phyloP scores from a whole-genome alignment of 1,140 invertebrate species.

The Aethina tumida region DNA sequence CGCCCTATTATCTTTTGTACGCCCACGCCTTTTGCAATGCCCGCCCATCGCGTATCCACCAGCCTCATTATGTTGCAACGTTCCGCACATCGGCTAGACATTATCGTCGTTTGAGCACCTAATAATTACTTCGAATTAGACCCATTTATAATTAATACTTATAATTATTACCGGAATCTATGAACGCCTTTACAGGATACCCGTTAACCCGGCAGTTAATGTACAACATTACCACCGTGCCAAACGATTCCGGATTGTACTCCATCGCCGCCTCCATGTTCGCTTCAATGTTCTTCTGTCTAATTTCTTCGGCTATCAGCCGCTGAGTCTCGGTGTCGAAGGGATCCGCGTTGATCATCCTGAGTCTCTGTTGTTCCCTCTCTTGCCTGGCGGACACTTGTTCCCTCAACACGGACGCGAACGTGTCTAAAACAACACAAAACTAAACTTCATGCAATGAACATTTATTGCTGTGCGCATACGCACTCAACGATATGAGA shows the following conservation, averaged over 20 bases:
- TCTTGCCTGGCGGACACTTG: slow-evolving; percentile 69
- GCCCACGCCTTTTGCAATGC: slow-evolving; percentile 93
- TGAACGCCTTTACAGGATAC: slow-evolving; percentile 92
- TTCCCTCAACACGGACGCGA: slow-evolving; percentile 70
- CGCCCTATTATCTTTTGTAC: slow-evolving; percentile 91
- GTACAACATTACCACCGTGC: slow-evolving; percentile 94
- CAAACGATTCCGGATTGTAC: slow-evolving; percentile 95
- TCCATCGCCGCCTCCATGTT: slow-evolving; percentile 99
- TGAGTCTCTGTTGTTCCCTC: slow-evolving; percentile 68
- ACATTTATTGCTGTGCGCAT: slow-evolving; percentile 12
- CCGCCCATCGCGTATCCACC: slow-evolving; percentile 89
- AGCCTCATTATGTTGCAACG: slow-evolving; percentile 92
- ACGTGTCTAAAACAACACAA: slow-evolving; percentile 51
- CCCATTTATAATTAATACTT: not conserved
- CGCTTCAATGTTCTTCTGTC: slow-evolving; percentile 91
- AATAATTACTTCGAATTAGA: slow-evolving; percentile 2
- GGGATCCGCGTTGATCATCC: slow-evolving; percentile 87
- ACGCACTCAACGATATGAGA: slow-evolving; percentile 10
- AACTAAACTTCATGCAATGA: slow-evolving; percentile 6
- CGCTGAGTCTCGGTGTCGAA: slow-evolving; percentile 91
- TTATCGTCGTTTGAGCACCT: slow-evolving; percentile 90
- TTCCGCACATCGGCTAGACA: slow-evolving; percentile 86
- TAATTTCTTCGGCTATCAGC: slow-evolving; percentile 91
- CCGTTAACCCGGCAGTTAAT: slow-evolving; percentile 95
- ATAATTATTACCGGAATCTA: slow-evolving; percentile 70